Evolutionary conservation across 1,140 invertebrate species (phyloP), one percentile per base, ranked within the genome.

Genomic region (Cyrtorhinus lividipennis): DNA sequence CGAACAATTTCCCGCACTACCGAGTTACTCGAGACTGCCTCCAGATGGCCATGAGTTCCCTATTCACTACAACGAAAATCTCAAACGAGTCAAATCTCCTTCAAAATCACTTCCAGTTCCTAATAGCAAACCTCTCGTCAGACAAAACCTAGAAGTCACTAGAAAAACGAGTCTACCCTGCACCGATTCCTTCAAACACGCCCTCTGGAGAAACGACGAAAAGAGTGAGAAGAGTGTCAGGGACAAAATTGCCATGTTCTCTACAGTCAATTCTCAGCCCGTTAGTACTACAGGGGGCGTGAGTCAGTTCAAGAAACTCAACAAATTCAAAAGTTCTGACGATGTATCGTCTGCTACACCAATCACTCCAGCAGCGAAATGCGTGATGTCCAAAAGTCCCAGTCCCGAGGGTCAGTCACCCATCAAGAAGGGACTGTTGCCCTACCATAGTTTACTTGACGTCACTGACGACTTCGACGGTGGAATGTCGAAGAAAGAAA

Each of bases 171-270:
- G 44, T 12, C 30, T 53, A 62, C 24, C 60, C 24, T 53, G 24
- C 25, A 27, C 53, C 57, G 38, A 56, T 58, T 58, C 45, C 24
- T 25, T 61, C 30, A 53, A 57, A 25, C 25, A 20, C 56, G 5
- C 30, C 25, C 20, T 56, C 1, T 73, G 84, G 73, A 75, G 79
- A 48, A 83, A 86, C 69, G 85, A 86, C 70, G 84, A 84, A 68
- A 84, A 83, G 69, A 88, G 85, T 62, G 84, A 85, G 71, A 81
- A 81, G 59, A 88, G 86, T 67, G 87, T 91, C 18, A 82, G 83
- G 68, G 88, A 90, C 70, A 90, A 90, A 74, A 92, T 92, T 68
- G 88, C 88, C 44, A 88, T 91, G 85, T 92, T 92, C 72, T 88
- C 87, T 3, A 74, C 72, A 15, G 71, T 72, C 56, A 72, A 71